Conservation (phyloP, 2,797 vertebrate species). For the Melanotaenia pygmaea region DNA sequence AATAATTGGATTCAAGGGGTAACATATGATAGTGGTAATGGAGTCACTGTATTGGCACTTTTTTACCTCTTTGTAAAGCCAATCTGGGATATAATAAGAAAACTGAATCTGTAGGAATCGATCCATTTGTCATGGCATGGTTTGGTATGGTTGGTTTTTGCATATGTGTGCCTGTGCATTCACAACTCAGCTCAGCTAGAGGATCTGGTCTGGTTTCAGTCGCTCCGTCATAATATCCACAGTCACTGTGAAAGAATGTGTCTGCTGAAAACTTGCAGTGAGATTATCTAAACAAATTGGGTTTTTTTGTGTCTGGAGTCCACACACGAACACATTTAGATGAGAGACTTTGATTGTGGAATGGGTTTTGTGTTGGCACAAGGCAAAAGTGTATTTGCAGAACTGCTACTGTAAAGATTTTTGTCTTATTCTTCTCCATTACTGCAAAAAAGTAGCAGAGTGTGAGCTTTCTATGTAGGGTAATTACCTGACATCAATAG, state of each 20-base stretch:
- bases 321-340: slow-evolving; percentile 62
- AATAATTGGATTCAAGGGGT: slow-evolving; percentile 71
- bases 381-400: slow-evolving; percentile 36
- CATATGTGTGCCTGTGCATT: slow-evolving; percentile 23
- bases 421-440: slow-evolving; percentile 35
- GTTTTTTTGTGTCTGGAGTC: slow-evolving; percentile 75
- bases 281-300: slow-evolving; percentile 83
- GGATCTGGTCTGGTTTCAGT: slow-evolving; percentile 82
- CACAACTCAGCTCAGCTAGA: slow-evolving; percentile 60
- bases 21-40: slow-evolving; percentile 66
- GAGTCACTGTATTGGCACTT: slow-evolving; percentile 42
- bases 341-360: slow-evolving; percentile 49
- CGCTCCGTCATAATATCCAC: slow-evolving; percentile 80
- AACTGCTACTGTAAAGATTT: slow-evolving; percentile 48
- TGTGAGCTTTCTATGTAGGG: slow-evolving; percentile 9
- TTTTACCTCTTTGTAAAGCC: slow-evolving; percentile 40
- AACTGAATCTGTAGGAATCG: slow-evolving; percentile 59
- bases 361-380: slow-evolving; percentile 42
- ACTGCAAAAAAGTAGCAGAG: slow-evolving; percentile 29
- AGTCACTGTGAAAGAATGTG: slow-evolving; percentile 83
- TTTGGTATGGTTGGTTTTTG: slow-evolving; percentile 41
- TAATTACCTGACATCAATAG: slow-evolving; percentile 22
- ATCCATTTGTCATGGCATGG: slow-evolving; percentile 59
- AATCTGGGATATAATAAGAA: slow-evolving; percentile 54
- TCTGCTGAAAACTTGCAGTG: slow-evolving; percentile 77